Base-by-base conservation (phyloP, 2,888 invertebrate genomes). In the Drosophila parthenogenetica region DNA sequence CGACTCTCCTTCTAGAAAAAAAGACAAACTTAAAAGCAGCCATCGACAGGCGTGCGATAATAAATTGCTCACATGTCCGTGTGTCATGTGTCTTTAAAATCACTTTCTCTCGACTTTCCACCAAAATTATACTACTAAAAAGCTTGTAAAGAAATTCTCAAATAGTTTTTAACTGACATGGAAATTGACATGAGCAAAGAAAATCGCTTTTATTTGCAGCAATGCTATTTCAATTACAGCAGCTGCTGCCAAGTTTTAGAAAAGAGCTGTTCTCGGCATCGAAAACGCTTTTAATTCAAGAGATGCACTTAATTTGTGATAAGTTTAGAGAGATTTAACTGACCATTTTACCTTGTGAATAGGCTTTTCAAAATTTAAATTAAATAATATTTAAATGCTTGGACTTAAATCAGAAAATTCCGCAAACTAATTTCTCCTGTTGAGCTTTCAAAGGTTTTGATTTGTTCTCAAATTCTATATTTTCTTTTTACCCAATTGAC, bases 1-100 rank as follows among this genome's bases (percentile, higher is more conserved):
- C 43, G 54, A 32, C 11, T 32, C 32, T 11, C 32, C 5, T 5
- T 4, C 22, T 5, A 19, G 19, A 19, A 29, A 32, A 32, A 32
- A 32, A 59, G 43, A n/a, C n/a, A n/a, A 66, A 73, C 60, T 69
- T 66, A 58, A 81, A 74, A 69, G 46, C 65, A 66, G 49, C 55
- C 59, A 77, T 82, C 64, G 77, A 74, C 69, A 59, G 22, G 46
- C 57, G 60, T 19, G 29, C 29, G 17, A 40, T 42, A 49, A 51
- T 29, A 67, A 66, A 51, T 48, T 66, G 59, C n/a, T 40, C 39
- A 10, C 39, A 32, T 45, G 45, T 57, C 35, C 4, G 5, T 19
- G 39, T 49, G 32, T 25, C 25, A 54, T 49, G 59, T 73, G 54
- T 46, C 50, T 7, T 19, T 25, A 22, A 60, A 49, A 49, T 59